These are phyloP conservation scores for Corapipo altera DNA, from an alignment of 2,113 vertebrate genomes.

Conservation along the genomic window DNA sequence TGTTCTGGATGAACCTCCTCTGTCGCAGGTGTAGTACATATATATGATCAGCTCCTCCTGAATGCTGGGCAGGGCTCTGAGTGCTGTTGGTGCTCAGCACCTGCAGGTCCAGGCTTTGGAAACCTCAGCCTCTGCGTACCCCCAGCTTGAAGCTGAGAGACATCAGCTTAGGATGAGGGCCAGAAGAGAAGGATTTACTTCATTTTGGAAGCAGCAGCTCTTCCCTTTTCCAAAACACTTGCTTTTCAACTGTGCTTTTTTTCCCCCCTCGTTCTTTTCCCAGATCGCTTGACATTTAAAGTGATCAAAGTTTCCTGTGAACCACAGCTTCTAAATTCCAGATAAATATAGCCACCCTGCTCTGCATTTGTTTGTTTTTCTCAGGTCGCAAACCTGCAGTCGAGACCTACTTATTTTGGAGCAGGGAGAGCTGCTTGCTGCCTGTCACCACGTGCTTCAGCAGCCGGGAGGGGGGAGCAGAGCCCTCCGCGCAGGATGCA, in stretches of 20 bases:
- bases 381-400: conserved; percentile 36
- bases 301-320: conserved; percentile 55
- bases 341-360: not conserved
- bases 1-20: not conserved
- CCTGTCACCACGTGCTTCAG: not conserved
- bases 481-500: not conserved
- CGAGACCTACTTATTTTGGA: conserved; percentile 33
- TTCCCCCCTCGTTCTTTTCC: not conserved
- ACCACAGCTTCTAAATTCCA: not conserved
- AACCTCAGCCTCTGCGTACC: not conserved
- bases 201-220: not conserved
- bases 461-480: not conserved
- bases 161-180: not conserved
- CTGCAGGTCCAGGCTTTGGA: not conserved
- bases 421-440: conserved; percentile 5
- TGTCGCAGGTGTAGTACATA: not conserved
- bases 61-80: not conserved
- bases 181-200: not conserved
- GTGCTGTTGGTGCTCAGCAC: not conserved
- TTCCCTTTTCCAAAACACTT: not conserved
- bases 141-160: not conserved
- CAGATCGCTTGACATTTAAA: not conserved
- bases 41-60: not conserved
- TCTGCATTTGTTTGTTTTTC: conserved; percentile 38
- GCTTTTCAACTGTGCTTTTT: not conserved